Percentiles rank a stretch among this genome's conserved stretches.
Evolutionary conservation across 2,797 vertebrate species (phyloP).

Genomic region (Myripristis murdjan): DNA sequence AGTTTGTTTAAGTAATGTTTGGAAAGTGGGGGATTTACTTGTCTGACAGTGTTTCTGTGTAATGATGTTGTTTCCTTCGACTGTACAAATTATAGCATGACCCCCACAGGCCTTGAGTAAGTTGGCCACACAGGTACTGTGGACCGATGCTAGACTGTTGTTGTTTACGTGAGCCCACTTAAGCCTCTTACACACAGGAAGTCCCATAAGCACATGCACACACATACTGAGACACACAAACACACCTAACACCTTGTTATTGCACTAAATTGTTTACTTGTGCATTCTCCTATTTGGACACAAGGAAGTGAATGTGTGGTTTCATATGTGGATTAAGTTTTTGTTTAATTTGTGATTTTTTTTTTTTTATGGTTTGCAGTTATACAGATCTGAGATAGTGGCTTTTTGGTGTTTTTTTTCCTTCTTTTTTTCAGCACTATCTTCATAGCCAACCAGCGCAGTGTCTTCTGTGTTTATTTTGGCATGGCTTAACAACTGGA

Average conservation of each 20-base stretch:
- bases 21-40: conserved; percentile 14
- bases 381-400: background rate
- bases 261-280: conserved; percentile 45
- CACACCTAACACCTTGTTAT: conserved; percentile 32
- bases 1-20: conserved; percentile 2
- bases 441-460: conserved; percentile 29
- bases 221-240: conserved; percentile 64
- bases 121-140: conserved; percentile 73
- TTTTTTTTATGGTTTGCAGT: conserved; percentile 10
- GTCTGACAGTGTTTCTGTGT: conserved; percentile 3
- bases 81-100: conserved; percentile 69
- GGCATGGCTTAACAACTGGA: conserved; percentile 61
- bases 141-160: conserved; percentile 48
- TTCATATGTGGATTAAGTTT: conserved; percentile 10
- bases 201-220: conserved; percentile 66
- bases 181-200: conserved; percentile 82
- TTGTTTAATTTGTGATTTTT: conserved; percentile 22
- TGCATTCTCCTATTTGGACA: conserved; percentile 23
- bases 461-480: conserved; percentile 70
- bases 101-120: conserved; percentile 32
- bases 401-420: background rate
- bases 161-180: conserved; percentile 69
- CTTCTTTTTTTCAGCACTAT: background rate
- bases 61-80: conserved; percentile 67
- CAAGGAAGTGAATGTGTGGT: conserved; percentile 4